Base-by-base conservation (phyloP, 2,888 invertebrate species). In the Gnatocerus cornutus region DNA sequence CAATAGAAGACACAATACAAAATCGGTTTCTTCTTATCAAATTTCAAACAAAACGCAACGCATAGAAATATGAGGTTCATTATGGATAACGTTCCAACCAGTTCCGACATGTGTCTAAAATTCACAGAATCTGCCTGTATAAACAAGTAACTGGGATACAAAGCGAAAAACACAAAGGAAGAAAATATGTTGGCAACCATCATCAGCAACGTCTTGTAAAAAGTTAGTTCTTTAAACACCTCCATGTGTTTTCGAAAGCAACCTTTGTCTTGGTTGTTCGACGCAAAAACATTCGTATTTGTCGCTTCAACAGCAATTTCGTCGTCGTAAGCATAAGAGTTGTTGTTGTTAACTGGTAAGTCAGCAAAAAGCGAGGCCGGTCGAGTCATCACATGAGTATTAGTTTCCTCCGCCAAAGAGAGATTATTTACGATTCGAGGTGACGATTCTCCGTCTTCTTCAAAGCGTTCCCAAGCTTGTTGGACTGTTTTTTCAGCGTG, bases 171-270 rank as follows among this genome's bases (percentile, higher is more conserved):
- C 0, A 88, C 81, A 46, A 89, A 82, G 16, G 86, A 81, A 0
- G 89, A 88, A 77, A 86, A 89, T 14, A 88, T 89, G 0, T 87
- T 87, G 45, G 87, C 87, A 21, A 89, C 78, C 73, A 88, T 86
- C 56, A 88, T 82, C 39, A 89, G 74, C 1, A 88, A 85, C 59
- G 88, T 88, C 72, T 89, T 83, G 76, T 90, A 90, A 81, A 90
- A 89, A 59, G 82, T 81, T 1, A 80, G 79, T 64, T 78, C 76
- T 63, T 76, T 78, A n/a, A 84, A 73, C 52, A 81, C 71, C 27
- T 78, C 74, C 9, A 77, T 30, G 41, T 39, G 45, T 56, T 68
- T 73, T 27, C 63, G 68, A 12, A 68, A 68, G 65, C n/a, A 71
- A 33, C 2, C 58, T 59, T 8, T 71, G 65, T 14, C 14, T 9